Base-by-base conservation (phyloP, 2,888 invertebrate genomes). In the Magallana nippona region DNA sequence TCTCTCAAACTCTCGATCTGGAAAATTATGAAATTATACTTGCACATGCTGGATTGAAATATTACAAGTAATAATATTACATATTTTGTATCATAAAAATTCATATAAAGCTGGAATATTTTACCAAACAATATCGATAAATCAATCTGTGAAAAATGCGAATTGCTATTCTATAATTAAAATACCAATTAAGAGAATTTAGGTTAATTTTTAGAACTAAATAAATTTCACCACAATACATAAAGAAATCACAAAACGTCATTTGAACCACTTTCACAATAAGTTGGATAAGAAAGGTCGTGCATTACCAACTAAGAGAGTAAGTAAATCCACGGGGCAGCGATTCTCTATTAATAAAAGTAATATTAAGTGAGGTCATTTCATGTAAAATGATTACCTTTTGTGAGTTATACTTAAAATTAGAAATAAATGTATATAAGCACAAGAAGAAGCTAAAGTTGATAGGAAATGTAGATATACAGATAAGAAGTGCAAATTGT, bases 251-350 rank as follows among this genome's bases (percentile, higher is more conserved):
- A 71, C 71, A 71, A 71, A 71, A 71, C 71, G 10, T 27, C 15
- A 71, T 27, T 11, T 10, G 2, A 22, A 71, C 27, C 71, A 71
- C 71, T 71, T 10, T 13, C 1, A 71, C 71, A 71, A 71, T 27
- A 71, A 1, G 71, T 22, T 71, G 1, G 32, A 22, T 13, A 27
- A 22, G 5, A 27, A 60, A 19, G 19, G 10, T 19, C 60, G 60
- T 71, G 71, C 71, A 32, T 71, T 71, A 71, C 71, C 71, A 71
- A 71, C 71, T 71, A 5, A 71, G 71, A 22, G 71, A 71, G 71
- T 71, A 71, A 27, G 71, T 71, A 71, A 71, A 71, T 71, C 71
- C 71, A 71, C 71, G 71, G 15, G 71, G 71, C 71, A 71, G 71
- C 71, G 71, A 11, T 32, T 71, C 27, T 71, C 71, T 71, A 71